Evolutionary conservation across 2,113 vertebrate genomes (phyloP).

Genomic region (Sterrhoptilus dennistouni): DNA sequence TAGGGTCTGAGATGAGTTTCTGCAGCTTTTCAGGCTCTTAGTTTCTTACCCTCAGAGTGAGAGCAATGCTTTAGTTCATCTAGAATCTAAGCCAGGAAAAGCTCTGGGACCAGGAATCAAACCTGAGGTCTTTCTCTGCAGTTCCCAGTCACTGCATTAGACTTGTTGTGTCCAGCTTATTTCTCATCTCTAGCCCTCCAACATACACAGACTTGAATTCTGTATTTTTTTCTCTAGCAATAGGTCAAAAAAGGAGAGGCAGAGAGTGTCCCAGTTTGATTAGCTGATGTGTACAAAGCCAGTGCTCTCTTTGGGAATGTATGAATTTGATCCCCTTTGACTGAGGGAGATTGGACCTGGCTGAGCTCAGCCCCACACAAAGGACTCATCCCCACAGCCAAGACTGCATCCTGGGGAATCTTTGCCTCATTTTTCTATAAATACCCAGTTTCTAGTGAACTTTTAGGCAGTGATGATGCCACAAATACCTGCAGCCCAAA

Average conservation of each 20-base stretch:
- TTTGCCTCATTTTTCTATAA: neutral
- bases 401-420: neutral
- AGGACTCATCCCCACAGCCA: neutral
- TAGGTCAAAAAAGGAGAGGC: neutral
- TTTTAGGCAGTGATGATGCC: neutral
- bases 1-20: neutral
- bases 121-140: neutral
- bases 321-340: neutral
- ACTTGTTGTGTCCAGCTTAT: neutral
- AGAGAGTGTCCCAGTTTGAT: neutral
- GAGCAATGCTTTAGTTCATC: neutral
- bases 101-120: neutral
- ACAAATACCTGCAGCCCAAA: neutral
- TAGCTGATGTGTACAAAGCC: neutral
- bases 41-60: neutral
- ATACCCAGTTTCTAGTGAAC: neutral
- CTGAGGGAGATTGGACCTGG: neutral
- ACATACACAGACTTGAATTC: neutral
- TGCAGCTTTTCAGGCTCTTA: neutral
- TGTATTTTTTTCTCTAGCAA: neutral
- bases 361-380: neutral
- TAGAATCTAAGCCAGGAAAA: neutral
- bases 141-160: neutral
- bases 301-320: rapidly evolving
- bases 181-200: neutral